Evolutionary conservation across 2,113 vertebrate genomes (phyloP).

Genomic region (Leucoraja erinaceus): DNA sequence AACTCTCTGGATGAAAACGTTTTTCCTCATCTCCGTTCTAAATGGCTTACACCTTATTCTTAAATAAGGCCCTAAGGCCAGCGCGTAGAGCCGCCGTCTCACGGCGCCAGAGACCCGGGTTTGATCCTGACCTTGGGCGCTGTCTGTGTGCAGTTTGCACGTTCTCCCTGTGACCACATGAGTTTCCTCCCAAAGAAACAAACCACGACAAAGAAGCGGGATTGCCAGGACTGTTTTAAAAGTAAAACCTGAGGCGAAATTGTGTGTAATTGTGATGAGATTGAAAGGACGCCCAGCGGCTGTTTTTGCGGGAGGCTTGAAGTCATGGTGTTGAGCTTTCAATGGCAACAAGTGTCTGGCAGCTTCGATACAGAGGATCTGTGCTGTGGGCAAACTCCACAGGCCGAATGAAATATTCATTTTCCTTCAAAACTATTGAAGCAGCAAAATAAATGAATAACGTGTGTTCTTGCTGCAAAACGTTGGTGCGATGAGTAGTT

Average conservation of each 20-base stretch:
- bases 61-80: too few species aligned
- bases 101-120: too few species aligned
- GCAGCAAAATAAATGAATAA: not conserved
- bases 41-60: too few species aligned
- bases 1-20: too few species aligned
- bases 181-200: not conserved
- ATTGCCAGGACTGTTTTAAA: not conserved
- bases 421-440: not conserved
- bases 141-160: too few species aligned
- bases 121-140: too few species aligned
- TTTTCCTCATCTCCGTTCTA: too few species aligned
- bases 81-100: too few species aligned
- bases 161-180: too few species aligned
- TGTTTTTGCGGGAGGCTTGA: not conserved
- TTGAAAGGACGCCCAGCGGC: not conserved
- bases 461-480: not conserved
- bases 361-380: not conserved
- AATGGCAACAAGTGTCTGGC: too few species aligned
- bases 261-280: not conserved
- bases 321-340: not conserved
- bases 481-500: too few species aligned
- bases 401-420: not conserved
- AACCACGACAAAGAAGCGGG: not conserved
- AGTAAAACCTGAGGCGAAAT: not conserved
- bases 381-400: not conserved